Evolutionary conservation across 2,888 invertebrate genomes (phyloP), one percentile per base, ranked within the genome.

Genomic region (Craniophora ligustri): DNA sequence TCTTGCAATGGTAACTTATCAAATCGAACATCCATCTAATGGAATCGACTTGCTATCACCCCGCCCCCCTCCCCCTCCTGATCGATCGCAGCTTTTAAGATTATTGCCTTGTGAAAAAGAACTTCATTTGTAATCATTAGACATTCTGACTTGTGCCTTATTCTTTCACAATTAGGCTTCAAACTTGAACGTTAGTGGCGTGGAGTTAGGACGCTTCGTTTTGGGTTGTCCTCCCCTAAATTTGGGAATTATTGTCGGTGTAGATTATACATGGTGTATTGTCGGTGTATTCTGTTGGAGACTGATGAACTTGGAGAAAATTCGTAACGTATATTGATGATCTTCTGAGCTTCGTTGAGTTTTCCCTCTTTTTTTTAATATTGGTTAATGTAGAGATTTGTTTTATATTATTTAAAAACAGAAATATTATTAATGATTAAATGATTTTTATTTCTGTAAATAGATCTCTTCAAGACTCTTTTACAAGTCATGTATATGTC

Each of bases 21-120:
- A 63, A 58, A 53, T 47, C 31, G 39, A 57, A 60, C 65, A 65
- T 62, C 62, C 69, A 59, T 54, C 50, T 74, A 72, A 72, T 72
- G 74, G 62, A 62, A 63, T 57, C 65, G 47, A 40, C 62, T 45
- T 45, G 62, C 58, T 63, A 42, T 48, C 38, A 34, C 65, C 65
- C 39, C 13, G 11, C 16, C 35, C 5, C 46, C 38, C 35, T 62
- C 65, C 39, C 13, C 11, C 16, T 32, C 5, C 46, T 72, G 72
- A 72, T 72, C 74, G 72, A 74, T 74, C 62, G 63, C 39, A 32
- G 66, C 74, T 74, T 72, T 72, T 68, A 74, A 71, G 68, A 66
- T 67, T 55, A 72, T 72, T 74, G 46, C 48, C 51, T 56, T 48
- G 48, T 31, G 26, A 58, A 65, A 72, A 67, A 26, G n/a, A 65